Conservation (phyloP, 30 jellyfish, hydroid and myxozoan genomes). For the Aurelia coerulea region DNA sequence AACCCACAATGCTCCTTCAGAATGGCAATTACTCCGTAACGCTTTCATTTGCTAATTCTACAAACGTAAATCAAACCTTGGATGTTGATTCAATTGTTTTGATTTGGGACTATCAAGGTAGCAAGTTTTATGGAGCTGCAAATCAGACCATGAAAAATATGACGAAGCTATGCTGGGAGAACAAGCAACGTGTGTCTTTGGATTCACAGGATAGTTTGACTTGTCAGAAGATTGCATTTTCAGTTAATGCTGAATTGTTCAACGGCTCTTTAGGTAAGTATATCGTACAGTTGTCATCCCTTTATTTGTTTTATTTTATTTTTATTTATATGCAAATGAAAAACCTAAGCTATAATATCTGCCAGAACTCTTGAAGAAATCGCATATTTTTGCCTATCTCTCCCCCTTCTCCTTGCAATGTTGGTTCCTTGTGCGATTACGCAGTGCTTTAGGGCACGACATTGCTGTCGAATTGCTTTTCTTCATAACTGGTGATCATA, state of each 20-base stretch:
- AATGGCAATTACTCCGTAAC: slow-evolving; percentile 59
- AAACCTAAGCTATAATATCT: too few species aligned
- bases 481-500: too few species aligned
- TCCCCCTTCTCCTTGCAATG: too few species aligned
- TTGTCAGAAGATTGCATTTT: slow-evolving; percentile 61
- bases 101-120: slow-evolving; percentile 37
- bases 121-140: slow-evolving; percentile 37
- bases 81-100: slow-evolving; percentile 70
- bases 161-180: slow-evolving; percentile 69
- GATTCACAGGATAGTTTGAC: slow-evolving; percentile 5
- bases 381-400: too few species aligned
- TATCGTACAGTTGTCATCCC: too few species aligned
- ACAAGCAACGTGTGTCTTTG: slow-evolving; percentile 11
- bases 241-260: slow-evolving; percentile 57
- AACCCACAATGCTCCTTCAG: not conserved
- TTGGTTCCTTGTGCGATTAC: too few species aligned
- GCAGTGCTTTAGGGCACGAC: too few species aligned
- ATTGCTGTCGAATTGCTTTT: too few species aligned
- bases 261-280: slow-evolving; percentile 83
- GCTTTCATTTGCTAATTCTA: slow-evolving; percentile 16
- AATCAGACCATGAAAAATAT: slow-evolving; percentile 41
- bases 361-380: too few species aligned
- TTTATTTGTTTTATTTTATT: too few species aligned
- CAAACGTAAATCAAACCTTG: slow-evolving; percentile 30
- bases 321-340: too few species aligned